phyloP scores from a whole-genome alignment of 2,113 vertebrate species.

The Dendrocopos noguchii region DNA sequence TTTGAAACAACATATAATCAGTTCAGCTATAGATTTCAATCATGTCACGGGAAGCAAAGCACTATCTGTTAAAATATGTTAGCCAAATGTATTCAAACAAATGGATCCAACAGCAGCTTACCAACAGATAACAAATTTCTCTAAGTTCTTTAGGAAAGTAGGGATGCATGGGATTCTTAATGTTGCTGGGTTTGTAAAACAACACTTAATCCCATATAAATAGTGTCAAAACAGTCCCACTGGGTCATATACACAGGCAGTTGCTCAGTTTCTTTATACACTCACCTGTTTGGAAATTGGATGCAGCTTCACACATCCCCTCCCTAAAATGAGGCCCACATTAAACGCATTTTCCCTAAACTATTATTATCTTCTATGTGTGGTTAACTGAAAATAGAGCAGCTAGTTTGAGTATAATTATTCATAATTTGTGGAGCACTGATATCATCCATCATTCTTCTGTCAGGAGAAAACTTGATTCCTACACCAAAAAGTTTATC shows the following conservation, averaged over 20 bases:
- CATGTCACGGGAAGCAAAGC: constrained; percentile 32
- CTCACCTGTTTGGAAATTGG: not conserved
- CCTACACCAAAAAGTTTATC: not conserved
- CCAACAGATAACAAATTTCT: not conserved
- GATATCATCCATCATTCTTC: constrained; percentile 29
- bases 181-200: not conserved
- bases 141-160: not conserved
- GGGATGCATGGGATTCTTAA: rapidly evolving
- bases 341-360: not conserved
- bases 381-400: not conserved
- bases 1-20: constrained; percentile 71
- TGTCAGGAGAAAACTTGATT: constrained; percentile 26
- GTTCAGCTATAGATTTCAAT: constrained; percentile 61
- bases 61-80: constrained; percentile 37
- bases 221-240: not conserved
- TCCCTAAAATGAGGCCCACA: not conserved
- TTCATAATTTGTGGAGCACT: not conserved
- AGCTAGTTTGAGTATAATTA: constrained; percentile 13
- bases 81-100: constrained; percentile 43
- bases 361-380: not conserved
- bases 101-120: constrained; percentile 49
- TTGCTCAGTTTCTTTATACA: not conserved
- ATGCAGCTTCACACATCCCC: not conserved
- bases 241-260: not conserved
- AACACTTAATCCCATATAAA: not conserved